Evolutionary conservation across 2,113 vertebrate species (phyloP).

Genomic region (Copsychus sechellarum): DNA sequence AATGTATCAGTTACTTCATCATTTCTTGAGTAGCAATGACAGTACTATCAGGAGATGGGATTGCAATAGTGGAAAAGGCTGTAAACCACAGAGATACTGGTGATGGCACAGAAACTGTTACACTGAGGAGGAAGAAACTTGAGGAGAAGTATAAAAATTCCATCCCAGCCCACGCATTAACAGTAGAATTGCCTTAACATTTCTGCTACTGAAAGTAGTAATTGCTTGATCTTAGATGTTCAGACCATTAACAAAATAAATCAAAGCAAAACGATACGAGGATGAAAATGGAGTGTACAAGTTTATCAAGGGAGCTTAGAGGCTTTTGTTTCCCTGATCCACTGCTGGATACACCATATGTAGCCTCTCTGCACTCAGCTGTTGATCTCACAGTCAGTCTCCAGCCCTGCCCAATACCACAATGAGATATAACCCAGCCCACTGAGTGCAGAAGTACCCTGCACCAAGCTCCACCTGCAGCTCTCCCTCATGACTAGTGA

Average conservation of each 20-base stretch:
- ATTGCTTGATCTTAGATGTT: neutral
- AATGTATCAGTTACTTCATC: neutral
- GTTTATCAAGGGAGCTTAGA: neutral
- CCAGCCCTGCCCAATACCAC: neutral
- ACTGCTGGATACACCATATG: rapidly evolving
- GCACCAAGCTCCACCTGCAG: neutral
- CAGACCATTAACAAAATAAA: neutral
- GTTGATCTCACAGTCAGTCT: rapidly evolving
- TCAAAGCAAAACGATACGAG: neutral
- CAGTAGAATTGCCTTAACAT: neutral
- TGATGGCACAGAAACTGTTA: neutral
- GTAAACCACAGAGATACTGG: neutral
- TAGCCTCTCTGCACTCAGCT: rapidly evolving
- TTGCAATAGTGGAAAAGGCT: neutral
- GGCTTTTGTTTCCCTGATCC: neutral
- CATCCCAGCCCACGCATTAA: neutral
- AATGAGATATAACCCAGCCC: neutral
- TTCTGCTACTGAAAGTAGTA: neutral
- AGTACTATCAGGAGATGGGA: neutral
- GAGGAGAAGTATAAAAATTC: neutral
- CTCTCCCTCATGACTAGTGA: neutral
- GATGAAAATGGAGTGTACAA: neutral
- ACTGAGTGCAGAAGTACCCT: neutral
- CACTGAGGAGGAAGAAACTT: constrained; percentile 21
- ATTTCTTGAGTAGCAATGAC: neutral